Base-by-base conservation (phyloP, 2,797 vertebrate genomes). In the Pagetopsis macropterus region DNA sequence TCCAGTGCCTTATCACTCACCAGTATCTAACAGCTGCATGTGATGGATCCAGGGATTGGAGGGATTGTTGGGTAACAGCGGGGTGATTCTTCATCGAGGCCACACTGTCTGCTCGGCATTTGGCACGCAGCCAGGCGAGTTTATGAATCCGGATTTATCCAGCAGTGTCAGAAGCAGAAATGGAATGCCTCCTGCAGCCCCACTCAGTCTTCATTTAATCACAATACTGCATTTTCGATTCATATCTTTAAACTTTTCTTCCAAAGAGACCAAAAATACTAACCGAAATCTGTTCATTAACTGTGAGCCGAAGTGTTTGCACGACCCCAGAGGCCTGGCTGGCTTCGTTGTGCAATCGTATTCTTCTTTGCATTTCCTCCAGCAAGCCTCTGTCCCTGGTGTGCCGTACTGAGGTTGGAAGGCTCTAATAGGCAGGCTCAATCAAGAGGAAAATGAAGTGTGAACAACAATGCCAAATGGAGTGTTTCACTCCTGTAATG, bases 401-500 rank as follows among this genome's bases (percentile, higher is more conserved):
- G 77, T 59, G 77, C 69, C 27, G 5, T 19, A 9, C 51, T 8
- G 75, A 81, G 75, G 65, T 72, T 68, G 67, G 71, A 57, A 79
- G 66, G 63, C 79, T 75, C 82, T 83, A 89, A 90, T 82, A 76
- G 83, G 58, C 77, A 70, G 70, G 55, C 63, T 86, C 88, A 84
- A 90, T 92, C 88, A 90, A 62, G 87, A 79, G 79, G 89, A 91
- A 91, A 94, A 92, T 92, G 41, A 88, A 88, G 83, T 79, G 87
- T 70, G 78, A 80, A 81, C 72, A 88, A 89, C 83, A 78, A 86
- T 85, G 78, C 81, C 83, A 89, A 91, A 92, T 91, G 79, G 73
- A 83, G 82, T 88, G 78, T 88, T 89, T 86, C 75, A 41, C 73
- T 81, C 65, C 68, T 66, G 46, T 84, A 86, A 92, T 83, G 74